Evolutionary conservation across 2,113 vertebrate species (phyloP), one percentile per base, ranked within the genome.

Genomic region (Isichthys henryi): DNA sequence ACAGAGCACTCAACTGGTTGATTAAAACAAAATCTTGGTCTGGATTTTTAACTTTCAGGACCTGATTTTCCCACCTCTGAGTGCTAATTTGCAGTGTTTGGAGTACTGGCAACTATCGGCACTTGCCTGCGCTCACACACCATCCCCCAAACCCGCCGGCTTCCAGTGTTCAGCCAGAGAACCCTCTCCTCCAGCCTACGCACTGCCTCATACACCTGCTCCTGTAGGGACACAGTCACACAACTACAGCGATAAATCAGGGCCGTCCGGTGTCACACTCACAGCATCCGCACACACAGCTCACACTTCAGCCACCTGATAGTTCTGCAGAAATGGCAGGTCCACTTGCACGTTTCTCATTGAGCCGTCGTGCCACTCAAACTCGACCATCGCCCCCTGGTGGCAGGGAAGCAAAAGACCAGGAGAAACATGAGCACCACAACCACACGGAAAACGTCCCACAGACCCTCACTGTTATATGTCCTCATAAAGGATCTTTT

Each of bases 321-420:
- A 97, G 82, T 92, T 92, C 17, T 92, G 94, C 53, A 97, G 92
- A 45, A 94, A 53, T 3, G 95, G 95, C 7, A 93, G 93, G 80
- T 97, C 97, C 87, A 97, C 94, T 0, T 97, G 96, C 21, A 97
- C 48, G 19, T 97, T 96, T 93, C 96, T 97, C 85, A 97, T 49
- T 0, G 95, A 96, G 58, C 97, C 96, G 19, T 97, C 96, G 0
- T 92, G 93, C 97, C 97, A 97, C 45, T 96, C 94, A 89, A 96
- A 95, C 66, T 95, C 96, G 10, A 96, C 91, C 96, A 97, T 97
- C 0, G 91, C 94, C 90, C 94, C 96, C 97, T 97, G 92, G 35
- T 45, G 15, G 23, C 7, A 23, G 17, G 35, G 21, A n/a, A 23
- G 35, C 1, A 89, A 66, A 10, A 31, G 0, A 3, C 9, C 21